These are phyloP conservation scores for Notamacropus eugenii DNA, from an alignment of 2,797 vertebrate genomes.

Conservation along the genomic window DNA sequence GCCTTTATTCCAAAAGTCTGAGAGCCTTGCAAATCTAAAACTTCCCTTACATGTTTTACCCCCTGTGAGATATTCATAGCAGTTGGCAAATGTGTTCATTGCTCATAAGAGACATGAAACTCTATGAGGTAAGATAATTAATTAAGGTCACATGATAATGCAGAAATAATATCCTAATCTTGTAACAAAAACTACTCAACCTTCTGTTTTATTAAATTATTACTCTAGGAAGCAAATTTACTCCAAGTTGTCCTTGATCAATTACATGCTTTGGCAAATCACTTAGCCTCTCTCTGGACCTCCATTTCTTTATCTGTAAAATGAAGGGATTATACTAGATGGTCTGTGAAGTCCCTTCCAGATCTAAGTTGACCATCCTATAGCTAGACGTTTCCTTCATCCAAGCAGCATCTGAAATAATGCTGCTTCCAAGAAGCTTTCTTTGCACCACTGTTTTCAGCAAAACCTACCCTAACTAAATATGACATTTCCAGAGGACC, in stretches of 20 bases:
- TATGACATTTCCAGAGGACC: not conserved
- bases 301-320: not conserved
- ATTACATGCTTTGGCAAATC: not conserved
- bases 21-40: not conserved
- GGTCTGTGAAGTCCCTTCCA: not conserved
- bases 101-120: not conserved
- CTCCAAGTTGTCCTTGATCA: not conserved
- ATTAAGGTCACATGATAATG: not conserved
- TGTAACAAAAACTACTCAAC: rapidly evolving
- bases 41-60: too few relatives aligned
- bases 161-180: not conserved
- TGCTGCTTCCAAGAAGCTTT: not conserved
- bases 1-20: not conserved
- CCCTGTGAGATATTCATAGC: not conserved
- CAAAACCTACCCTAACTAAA: not conserved
- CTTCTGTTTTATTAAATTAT: not conserved
- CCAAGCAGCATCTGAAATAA: not conserved
- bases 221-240: not conserved
- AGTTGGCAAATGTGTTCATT: not conserved
- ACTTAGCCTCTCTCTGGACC: not conserved
- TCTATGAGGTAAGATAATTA: too few relatives aligned
- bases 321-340: not conserved
- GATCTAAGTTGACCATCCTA: not conserved
- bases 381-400: not conserved
- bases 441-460: not conserved